Percentiles rank a stretch among this genome's conserved stretches.
Conservation (phyloP, 2,888 invertebrate species). For the Rotaria macrura region DNA sequence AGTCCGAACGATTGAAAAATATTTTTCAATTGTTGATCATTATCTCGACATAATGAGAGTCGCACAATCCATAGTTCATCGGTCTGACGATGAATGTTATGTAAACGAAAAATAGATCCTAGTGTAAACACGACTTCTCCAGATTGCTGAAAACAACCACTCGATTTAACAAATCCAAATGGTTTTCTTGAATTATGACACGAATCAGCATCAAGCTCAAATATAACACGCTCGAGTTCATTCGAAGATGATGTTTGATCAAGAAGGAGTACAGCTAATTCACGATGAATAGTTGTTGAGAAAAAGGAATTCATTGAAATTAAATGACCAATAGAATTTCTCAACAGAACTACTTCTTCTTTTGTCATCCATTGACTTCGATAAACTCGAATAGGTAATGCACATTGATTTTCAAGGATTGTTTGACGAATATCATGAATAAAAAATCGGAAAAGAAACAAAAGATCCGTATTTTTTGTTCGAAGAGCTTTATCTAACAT, state of each 20-base stretch:
- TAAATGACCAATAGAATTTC: neutral
- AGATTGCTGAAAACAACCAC: neutral
- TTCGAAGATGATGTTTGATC: neutral
- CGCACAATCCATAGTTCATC: neutral
- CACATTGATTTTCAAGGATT: neutral
- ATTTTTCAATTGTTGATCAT: neutral
- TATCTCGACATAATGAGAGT: neutral
- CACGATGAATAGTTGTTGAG: neutral
- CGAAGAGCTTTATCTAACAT: neutral
- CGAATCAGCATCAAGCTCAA: neutral
- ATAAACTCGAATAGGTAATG: neutral
- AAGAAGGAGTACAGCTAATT: neutral
- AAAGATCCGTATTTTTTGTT: neutral
- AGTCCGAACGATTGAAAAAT: neutral
- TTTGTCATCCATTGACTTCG: neutral
- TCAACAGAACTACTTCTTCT: neutral
- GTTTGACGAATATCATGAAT: neutral
- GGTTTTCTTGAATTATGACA: neutral
- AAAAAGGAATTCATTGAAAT: neutral
- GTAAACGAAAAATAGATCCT: slow-evolving; percentile 3
- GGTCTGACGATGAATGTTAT: neutral
- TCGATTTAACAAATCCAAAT: neutral
- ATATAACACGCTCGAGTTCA: neutral
- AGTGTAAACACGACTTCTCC: neutral
- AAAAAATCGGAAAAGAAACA: neutral